Base-by-base conservation (phyloP, 2,113 vertebrate genomes). In the Poeciliopsis turrubarensis region DNA sequence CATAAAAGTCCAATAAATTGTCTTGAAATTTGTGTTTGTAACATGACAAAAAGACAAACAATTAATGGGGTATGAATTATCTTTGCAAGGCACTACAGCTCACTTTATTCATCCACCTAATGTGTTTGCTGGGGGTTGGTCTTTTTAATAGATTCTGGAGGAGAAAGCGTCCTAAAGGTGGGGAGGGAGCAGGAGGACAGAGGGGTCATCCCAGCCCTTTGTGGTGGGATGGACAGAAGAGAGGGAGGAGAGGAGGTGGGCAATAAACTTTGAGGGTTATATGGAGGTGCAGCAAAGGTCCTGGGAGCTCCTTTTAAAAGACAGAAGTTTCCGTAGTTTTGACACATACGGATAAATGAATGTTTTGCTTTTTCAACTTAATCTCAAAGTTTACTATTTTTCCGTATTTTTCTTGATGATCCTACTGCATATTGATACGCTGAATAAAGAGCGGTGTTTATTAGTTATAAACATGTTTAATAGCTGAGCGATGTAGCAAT, bases 181-280 rank as follows among this genome's bases (percentile, higher is more conserved):
- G 91, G 87, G 84, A 89, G 86, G 83, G 83, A 72, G 77, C 19
- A 22, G 37, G 80, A 77, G 87, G 89, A 94, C 92, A 90, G 84
- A 88, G 84, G 91, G 94, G 90, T 91, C 91, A 92, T 92, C 93
- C 73, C n/a, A n/a, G 83, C 68, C 87, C 91, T 91, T 94, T 92
- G 92, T 92, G 87, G 72, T 84, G 73, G 90, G 73, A 85, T 84
- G 89, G 87, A 81, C 67, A 68, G 85, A 84, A 75, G 83, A 84
- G 81, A 89, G 81, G 86, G 85, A 86, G 92, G 85, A 80, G 70
- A 72, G 66, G 83, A 78, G 78, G 73, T 72, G 82, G 82, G 87
- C 85, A 82, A 90, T 90, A 93, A 91, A 92, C 81, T 82, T 77
- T 78, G 84, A 75, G 83, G 85, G 84, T 89, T 89, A 90, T 90